Base-by-base conservation (phyloP, 2,888 invertebrate genomes). In the Metopia argyrocephala region DNA sequence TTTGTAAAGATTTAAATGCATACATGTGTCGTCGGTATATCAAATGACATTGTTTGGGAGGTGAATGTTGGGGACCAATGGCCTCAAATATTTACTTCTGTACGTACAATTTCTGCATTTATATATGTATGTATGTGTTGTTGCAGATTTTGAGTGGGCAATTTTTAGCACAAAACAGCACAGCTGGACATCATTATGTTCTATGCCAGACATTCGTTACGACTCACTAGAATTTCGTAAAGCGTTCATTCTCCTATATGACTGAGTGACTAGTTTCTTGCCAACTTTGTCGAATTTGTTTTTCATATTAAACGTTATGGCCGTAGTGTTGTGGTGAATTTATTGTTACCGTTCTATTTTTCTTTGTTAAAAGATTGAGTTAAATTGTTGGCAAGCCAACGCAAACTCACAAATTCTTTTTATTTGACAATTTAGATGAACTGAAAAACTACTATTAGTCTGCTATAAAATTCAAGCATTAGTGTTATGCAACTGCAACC, bases 341-440 rank as follows among this genome's bases (percentile, higher is more conserved):
- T 48, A 20, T 20, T 48, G n/a, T 48, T 48, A 5, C 48, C 6
- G 48, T 6, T 62, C 9, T 50, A 15, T 38, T n/a, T 38, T 38
- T 50, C 21, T 21, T 74, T 28, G 38, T 74, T 57, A 31, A 66
- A 27, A 15, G 25, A 45, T 46, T 52, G 59, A 70, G 52, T 45
- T 46, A 69, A 59, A 70, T 48, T 50, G 61, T 65, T 61, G 78
- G 28, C 65, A 74, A 74, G 61, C 82, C 82, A 83, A 83, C 82
- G 80, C 82, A 80, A 83, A 78, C 71, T 78, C 70, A 69, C 71
- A 79, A 81, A 76, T 76, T 74, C 82, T 56, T 59, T 76, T 70
- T 78, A 83, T 80, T 81, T 83, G 81, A 83, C 83, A 83, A 81
- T 62, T 68, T 78, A 83, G 78, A 81, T 83, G 83, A 81, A 79